Conservation (phyloP, 2,113 vertebrate genomes). For the Anarhynchus alexandrinus region DNA sequence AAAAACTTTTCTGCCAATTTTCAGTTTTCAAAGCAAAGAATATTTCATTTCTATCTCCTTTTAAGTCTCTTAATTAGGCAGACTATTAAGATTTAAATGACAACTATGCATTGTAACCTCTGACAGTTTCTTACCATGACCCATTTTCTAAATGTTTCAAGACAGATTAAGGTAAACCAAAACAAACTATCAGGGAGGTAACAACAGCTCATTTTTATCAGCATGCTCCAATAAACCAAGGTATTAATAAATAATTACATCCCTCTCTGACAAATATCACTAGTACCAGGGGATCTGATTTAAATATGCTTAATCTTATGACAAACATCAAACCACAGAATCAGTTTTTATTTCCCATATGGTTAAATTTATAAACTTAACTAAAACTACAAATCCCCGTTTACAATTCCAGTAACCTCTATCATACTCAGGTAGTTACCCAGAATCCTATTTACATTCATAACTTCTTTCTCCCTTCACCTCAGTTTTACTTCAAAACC, state of each 20-base stretch:
- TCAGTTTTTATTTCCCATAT: not conserved
- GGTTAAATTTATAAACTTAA: not conserved
- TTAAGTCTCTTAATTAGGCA: not conserved
- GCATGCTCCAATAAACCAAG: not conserved
- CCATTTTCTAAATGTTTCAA: slow-evolving; percentile 1
- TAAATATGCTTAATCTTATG: not conserved
- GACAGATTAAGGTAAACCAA: slow-evolving; percentile 1
- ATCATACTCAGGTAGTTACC: not conserved
- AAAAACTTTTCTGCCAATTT: not conserved
- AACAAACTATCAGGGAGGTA: slow-evolving; percentile 2
- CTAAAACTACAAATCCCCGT: not conserved
- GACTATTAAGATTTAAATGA: slow-evolving; percentile 1
- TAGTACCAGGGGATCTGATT: not conserved
- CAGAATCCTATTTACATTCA: not conserved
- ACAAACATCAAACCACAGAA: not conserved
- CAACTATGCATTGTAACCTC: not conserved
- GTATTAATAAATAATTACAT: slow-evolving; percentile 48
- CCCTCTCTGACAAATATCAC: not conserved
- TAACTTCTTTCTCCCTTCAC: not conserved
- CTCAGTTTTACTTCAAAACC: not conserved
- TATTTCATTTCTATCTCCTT: not conserved
- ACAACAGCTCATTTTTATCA: not conserved
- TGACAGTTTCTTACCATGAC: not conserved
- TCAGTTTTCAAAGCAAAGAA: not conserved
- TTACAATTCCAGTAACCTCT: not conserved